phyloP scores from a whole-genome alignment of 1,140 invertebrate genomes.

The Bombus balteatus region DNA sequence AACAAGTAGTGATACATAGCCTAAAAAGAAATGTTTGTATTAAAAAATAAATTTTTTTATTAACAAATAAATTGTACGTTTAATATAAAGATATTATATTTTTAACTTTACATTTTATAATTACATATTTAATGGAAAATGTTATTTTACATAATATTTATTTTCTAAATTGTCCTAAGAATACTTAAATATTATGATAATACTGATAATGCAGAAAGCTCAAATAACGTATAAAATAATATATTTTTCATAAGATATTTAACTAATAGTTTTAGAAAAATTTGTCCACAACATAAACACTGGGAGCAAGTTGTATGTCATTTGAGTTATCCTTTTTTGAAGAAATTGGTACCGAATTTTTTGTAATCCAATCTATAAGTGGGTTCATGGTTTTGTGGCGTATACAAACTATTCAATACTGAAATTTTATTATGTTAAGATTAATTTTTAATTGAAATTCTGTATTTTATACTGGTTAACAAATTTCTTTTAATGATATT shows the following conservation, averaged over 20 bases:
- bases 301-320: neutral
- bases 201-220: neutral
- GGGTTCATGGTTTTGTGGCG: neutral
- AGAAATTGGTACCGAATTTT: conserved; percentile 3
- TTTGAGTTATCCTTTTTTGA: conserved; percentile 2
- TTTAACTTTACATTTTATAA: conserved; percentile 1
- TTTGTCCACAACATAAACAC: conserved; percentile 4
- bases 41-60: conserved; percentile 21
- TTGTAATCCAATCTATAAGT: conserved; percentile 21
- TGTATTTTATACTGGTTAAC: neutral
- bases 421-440: conserved; percentile 11
- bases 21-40: conserved; percentile 34
- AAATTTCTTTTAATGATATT: neutral
- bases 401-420: conserved; percentile 8
- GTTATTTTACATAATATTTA: neutral
- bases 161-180: neutral
- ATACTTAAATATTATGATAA: neutral
- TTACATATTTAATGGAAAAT: conserved; percentile 19
- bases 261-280: conserved; percentile 6
- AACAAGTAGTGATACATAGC: conserved; percentile 60
- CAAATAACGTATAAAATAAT: neutral
- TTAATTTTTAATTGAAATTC: conserved; percentile 17
- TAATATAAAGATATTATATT: conserved; percentile 51
- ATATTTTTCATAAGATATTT: neutral
- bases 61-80: conserved; percentile 6